Conservation (phyloP, 2,888 invertebrate species). For the Xestobium rufovillosum region DNA sequence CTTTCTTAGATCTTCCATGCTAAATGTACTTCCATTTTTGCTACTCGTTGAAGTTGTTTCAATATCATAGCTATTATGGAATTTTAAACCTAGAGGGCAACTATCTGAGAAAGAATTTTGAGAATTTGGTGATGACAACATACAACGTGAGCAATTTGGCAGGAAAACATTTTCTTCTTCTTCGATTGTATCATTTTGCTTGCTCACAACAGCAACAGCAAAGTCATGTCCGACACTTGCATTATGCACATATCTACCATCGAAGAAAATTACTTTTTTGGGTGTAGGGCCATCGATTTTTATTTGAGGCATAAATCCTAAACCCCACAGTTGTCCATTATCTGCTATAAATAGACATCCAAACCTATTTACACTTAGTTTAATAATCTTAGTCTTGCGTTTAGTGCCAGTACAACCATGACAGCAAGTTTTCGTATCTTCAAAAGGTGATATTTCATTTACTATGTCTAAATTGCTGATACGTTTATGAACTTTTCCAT, state of each 20-base stretch:
- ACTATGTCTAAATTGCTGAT: slow-evolving; percentile 47
- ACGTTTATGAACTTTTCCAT: slow-evolving; percentile 54
- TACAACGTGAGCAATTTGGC: slow-evolving; percentile 59
- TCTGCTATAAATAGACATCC: slow-evolving; percentile 59
- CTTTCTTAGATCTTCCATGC: slow-evolving; percentile 21
- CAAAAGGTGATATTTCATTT: slow-evolving; percentile 55
- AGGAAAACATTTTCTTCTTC: slow-evolving; percentile 58
- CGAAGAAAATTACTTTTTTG: slow-evolving; percentile 60
- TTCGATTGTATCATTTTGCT: slow-evolving; percentile 54
- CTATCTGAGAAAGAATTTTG: slow-evolving; percentile 56
- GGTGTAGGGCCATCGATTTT: slow-evolving; percentile 53
- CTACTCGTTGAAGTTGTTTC: slow-evolving; percentile 34
- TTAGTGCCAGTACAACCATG: slow-evolving; percentile 57
- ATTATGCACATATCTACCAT: slow-evolving; percentile 59
- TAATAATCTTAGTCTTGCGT: slow-evolving; percentile 54
- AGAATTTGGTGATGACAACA: slow-evolving; percentile 52
- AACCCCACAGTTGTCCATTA: slow-evolving; percentile 62
- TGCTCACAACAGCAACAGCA: slow-evolving; percentile 65
- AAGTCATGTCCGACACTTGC: slow-evolving; percentile 70
- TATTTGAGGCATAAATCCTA: slow-evolving; percentile 60
- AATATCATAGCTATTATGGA: slow-evolving; percentile 43
- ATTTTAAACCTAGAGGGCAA: slow-evolving; percentile 55
- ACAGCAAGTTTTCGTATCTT: slow-evolving; percentile 57
- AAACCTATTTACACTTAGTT: slow-evolving; percentile 55
- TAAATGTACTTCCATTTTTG: slow-evolving; percentile 30